These are phyloP conservation scores for Drosophila cardini DNA, from an alignment of 1,140 invertebrate species.

Conservation along the genomic window DNA sequence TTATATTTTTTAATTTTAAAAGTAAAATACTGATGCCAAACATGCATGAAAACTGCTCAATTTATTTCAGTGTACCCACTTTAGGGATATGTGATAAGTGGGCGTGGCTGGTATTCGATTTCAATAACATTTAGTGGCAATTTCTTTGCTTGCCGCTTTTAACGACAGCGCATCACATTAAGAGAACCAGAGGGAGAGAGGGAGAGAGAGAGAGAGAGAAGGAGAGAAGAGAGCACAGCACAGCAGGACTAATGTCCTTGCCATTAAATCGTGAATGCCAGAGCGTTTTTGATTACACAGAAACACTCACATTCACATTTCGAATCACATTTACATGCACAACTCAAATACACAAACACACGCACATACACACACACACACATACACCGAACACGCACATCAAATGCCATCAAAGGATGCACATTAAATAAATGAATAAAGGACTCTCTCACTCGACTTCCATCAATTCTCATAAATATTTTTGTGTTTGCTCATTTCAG, in stretches of 20 bases:
- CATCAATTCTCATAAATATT: conserved; percentile 10
- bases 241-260: conserved; percentile 57
- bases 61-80: not conserved
- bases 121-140: conserved; percentile 80
- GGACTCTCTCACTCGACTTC: conserved; percentile 8
- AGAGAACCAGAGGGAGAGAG: conserved; percentile 16
- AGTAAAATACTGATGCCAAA: conserved; percentile 8
- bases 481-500: not conserved
- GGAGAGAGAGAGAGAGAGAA: too few relatives aligned
- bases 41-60: not conserved
- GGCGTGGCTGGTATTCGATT: conserved; percentile 58
- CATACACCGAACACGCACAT: not conserved
- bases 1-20: too few relatives aligned
- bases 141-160: conserved; percentile 65
- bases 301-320: conserved; percentile 19
- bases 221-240: too few relatives aligned
- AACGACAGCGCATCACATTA: conserved; percentile 65
- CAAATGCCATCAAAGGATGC: conserved; percentile 30
- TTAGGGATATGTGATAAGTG: conserved; percentile 1
- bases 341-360: not conserved
- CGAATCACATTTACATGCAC: not conserved
- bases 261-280: conserved; percentile 52
- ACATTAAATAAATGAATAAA: conserved; percentile 43
- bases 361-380: not conserved
- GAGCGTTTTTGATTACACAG: conserved; percentile 59